A percentile compares a stretch with the other conserved stretches of the same genome.
Evolutionary conservation across 2,888 invertebrate species (phyloP).

Genomic region (Trichogramma evanescens): DNA sequence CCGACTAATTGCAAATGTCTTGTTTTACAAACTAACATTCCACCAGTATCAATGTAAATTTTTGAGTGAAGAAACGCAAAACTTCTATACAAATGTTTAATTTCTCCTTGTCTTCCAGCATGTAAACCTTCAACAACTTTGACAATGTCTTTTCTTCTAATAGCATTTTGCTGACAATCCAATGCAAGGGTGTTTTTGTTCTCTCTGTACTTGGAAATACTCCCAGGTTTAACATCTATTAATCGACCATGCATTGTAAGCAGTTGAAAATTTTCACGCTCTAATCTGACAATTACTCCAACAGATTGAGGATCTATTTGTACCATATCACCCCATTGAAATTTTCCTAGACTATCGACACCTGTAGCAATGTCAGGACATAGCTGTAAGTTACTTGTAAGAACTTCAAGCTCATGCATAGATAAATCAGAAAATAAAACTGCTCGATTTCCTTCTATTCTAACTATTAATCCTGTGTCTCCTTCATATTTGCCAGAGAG

Average conservation of each 20-base stretch:
- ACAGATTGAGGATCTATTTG: slow-evolving; percentile 54
- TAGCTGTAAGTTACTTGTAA: slow-evolving; percentile 54
- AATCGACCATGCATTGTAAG: slow-evolving; percentile 56
- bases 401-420: slow-evolving; percentile 53
- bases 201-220: slow-evolving; percentile 53
- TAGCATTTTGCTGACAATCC: slow-evolving; percentile 54
- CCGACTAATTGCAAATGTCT: slow-evolving; percentile 53
- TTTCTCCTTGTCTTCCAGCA: slow-evolving; percentile 52
- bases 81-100: slow-evolving; percentile 55
- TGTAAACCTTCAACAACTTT: slow-evolving; percentile 56
- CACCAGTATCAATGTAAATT: slow-evolving; percentile 56
- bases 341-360: slow-evolving; percentile 58
- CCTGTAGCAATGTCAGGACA: slow-evolving; percentile 59
- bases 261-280: slow-evolving; percentile 57
- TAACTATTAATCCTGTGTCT: slow-evolving; percentile 55
- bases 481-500: slow-evolving; percentile 57
- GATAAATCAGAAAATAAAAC: slow-evolving; percentile 57
- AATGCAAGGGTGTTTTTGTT: slow-evolving; percentile 52
- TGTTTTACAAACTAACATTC: slow-evolving; percentile 56
- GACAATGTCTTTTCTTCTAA: slow-evolving; percentile 54
- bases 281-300: slow-evolving; percentile 56
- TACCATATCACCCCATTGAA: slow-evolving; percentile 57
- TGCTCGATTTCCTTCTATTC: slow-evolving; percentile 53
- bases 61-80: slow-evolving; percentile 56
- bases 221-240: slow-evolving; percentile 51